phyloP scores from a whole-genome alignment of 2,888 invertebrate species.

The Tachystola acroxantha region DNA sequence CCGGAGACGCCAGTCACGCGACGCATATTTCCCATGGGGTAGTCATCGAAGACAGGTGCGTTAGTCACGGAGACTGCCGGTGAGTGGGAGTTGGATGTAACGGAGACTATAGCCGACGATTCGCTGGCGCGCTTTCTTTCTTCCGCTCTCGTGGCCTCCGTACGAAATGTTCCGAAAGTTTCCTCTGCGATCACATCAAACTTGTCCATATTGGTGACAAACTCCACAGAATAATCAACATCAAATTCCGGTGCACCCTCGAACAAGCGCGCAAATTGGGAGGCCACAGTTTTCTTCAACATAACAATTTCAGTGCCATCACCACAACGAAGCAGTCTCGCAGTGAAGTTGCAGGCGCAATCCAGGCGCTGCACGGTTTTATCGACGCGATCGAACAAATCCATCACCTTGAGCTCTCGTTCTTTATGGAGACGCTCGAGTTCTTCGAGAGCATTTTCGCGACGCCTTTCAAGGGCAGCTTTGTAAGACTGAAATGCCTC shows the following conservation, averaged over 20 bases:
- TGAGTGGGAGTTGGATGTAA: constrained; percentile 63
- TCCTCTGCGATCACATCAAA: constrained; percentile 86
- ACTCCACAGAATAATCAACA: constrained; percentile 87
- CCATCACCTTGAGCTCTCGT: constrained; percentile 94
- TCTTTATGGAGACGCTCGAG: constrained; percentile 88
- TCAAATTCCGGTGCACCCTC: constrained; percentile 90
- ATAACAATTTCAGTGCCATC: constrained; percentile 91
- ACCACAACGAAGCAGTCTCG: constrained; percentile 88
- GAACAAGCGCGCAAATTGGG: constrained; percentile 87
- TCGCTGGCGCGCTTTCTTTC: constrained; percentile 74
- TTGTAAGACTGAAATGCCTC: constrained; percentile 89
- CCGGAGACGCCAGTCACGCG: constrained; percentile 48
- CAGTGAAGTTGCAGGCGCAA: constrained; percentile 91
- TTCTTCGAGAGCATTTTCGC: constrained; percentile 86
- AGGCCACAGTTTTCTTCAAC: constrained; percentile 87
- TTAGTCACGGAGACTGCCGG: constrained; percentile 78
- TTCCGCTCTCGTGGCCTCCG: constrained; percentile 79
- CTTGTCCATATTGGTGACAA: constrained; percentile 87
- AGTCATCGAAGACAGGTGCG: constrained; percentile 88
- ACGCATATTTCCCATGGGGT: constrained; percentile 74
- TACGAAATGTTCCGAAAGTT: constrained; percentile 85
- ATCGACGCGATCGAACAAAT: constrained; percentile 88
- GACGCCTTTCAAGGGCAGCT: constrained; percentile 87
- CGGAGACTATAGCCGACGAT: constrained; percentile 60
- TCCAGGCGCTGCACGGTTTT: constrained; percentile 91